A percentile compares a stretch with the other conserved stretches of the same genome.
These are phyloP conservation scores for Pangasius mekongensis DNA, from an alignment of 2,797 vertebrate species.

Conservation along the genomic window DNA sequence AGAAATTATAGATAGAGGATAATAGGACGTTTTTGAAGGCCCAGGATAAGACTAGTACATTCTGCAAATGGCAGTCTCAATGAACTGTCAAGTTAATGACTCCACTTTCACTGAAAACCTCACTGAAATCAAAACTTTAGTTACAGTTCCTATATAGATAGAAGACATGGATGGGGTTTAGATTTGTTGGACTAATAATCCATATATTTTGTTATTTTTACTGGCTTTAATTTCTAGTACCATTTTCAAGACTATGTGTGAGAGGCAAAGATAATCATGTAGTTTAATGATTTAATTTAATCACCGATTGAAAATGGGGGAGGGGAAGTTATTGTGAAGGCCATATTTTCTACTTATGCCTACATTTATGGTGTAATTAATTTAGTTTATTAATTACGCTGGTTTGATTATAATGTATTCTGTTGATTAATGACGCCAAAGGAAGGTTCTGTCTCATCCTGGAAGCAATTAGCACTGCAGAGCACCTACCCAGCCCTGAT, in stretches of 20 bases:
- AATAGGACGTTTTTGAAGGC: conserved; percentile 43
- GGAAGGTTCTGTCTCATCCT: conserved; percentile 58
- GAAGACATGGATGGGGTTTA: neutral
- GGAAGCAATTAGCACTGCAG: conserved; percentile 56
- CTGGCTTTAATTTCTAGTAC: neutral
- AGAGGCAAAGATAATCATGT: conserved; percentile 44
- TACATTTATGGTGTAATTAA: conserved; percentile 58
- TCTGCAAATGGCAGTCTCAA: conserved; percentile 33
- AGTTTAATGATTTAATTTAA: conserved; percentile 47
- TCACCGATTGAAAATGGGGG: conserved; percentile 16
- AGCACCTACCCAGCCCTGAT: conserved; percentile 51
- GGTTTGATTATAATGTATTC: conserved; percentile 62
- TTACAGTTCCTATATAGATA: neutral
- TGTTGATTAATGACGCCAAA: conserved; percentile 58
- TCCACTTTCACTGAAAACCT: conserved; percentile 26
- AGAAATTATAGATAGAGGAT: conserved; percentile 32
- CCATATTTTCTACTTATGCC: conserved; percentile 53
- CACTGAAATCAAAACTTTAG: neutral
- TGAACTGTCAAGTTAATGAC: conserved; percentile 18
- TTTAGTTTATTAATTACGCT: conserved; percentile 55
- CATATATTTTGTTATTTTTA: neutral
- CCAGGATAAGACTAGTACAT: conserved; percentile 32
- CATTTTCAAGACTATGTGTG: conserved; percentile 36
- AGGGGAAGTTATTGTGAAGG: conserved; percentile 29
- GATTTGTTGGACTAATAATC: neutral